Conservation (phyloP, 2,797 vertebrate species). For the Anableps anableps region DNA sequence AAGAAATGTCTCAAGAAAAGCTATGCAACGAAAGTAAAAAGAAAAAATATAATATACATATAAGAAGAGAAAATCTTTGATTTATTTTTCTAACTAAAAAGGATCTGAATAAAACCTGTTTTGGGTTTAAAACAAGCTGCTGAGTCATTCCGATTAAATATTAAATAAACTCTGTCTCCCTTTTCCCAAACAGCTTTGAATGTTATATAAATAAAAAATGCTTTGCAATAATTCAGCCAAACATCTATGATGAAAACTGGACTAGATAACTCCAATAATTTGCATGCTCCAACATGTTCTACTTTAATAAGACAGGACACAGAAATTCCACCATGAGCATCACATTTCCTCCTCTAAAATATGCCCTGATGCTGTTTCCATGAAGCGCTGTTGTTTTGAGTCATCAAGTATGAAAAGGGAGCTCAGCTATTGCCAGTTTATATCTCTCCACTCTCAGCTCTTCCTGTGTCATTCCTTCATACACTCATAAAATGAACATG, state of each 20-base stretch:
- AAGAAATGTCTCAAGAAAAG: neutral
- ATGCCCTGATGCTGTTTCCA: conserved; percentile 14
- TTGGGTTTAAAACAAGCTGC: neutral
- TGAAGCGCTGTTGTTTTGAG: conserved; percentile 43
- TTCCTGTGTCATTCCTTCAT: neutral
- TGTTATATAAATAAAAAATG: conserved; percentile 13
- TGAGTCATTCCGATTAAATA: neutral
- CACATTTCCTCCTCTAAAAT: conserved; percentile 7
- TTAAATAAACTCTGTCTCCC: neutral
- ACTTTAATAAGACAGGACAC: conserved; percentile 12
- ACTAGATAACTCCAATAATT: conserved; percentile 7
- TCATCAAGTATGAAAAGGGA: conserved; percentile 28
- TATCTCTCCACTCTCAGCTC: conserved; percentile 16
- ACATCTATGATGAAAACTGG: neutral
- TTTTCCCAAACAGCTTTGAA: conserved; percentile 2
- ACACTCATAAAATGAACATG: conserved; percentile 18
- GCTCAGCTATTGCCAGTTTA: neutral
- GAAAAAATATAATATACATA: neutral
- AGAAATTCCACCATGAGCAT: neutral
- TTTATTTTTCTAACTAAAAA: neutral
- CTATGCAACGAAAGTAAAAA: neutral
- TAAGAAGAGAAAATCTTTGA: neutral
- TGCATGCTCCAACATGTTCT: neutral
- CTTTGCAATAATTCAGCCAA: conserved; percentile 11
- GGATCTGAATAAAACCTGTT: neutral